Conservation (phyloP, 2,797 vertebrate genomes). For the Pseudochaenichthys georgianus region DNA sequence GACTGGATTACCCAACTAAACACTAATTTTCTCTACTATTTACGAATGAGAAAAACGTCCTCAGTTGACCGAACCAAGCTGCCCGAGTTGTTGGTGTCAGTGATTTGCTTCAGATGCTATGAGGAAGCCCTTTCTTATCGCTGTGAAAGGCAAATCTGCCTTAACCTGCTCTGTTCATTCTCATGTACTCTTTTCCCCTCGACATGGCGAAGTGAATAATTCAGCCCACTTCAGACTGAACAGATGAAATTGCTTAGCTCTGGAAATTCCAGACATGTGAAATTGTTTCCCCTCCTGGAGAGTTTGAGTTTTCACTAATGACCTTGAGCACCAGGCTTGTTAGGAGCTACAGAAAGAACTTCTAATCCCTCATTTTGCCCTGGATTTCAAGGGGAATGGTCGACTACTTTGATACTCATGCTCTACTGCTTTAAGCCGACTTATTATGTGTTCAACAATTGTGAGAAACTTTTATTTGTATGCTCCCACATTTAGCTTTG, state of each 20-base stretch:
- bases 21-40: slow-evolving; percentile 15
- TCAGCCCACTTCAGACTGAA: slow-evolving; percentile 12
- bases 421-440: slow-evolving; percentile 74
- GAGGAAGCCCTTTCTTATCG: slow-evolving; percentile 57
- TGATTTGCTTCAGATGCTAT: slow-evolving; percentile 48
- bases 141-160: slow-evolving; percentile 24
- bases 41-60: not conserved
- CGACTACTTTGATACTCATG: slow-evolving; percentile 63
- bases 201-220: slow-evolving; percentile 27
- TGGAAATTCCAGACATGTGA: slow-evolving; percentile 52
- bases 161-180: slow-evolving; percentile 30
- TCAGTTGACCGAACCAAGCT: slow-evolving; percentile 3
- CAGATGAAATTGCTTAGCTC: slow-evolving; percentile 39
- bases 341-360: slow-evolving; percentile 45
- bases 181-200: slow-evolving; percentile 19
- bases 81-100: slow-evolving; percentile 19
- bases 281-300: slow-evolving; percentile 25
- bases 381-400: slow-evolving; percentile 70
- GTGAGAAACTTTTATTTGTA: slow-evolving; percentile 52
- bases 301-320: slow-evolving; percentile 51
- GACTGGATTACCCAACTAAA: slow-evolving; percentile 30
- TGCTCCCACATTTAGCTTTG: not conserved
- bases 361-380: slow-evolving; percentile 72
- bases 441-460: slow-evolving; percentile 51
- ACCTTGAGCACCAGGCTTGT: slow-evolving; percentile 55